Percentiles rank a stretch among this genome's conserved stretches.
phyloP scores from a whole-genome alignment of 2,888 invertebrate species.

The Campoletis raptor region DNA sequence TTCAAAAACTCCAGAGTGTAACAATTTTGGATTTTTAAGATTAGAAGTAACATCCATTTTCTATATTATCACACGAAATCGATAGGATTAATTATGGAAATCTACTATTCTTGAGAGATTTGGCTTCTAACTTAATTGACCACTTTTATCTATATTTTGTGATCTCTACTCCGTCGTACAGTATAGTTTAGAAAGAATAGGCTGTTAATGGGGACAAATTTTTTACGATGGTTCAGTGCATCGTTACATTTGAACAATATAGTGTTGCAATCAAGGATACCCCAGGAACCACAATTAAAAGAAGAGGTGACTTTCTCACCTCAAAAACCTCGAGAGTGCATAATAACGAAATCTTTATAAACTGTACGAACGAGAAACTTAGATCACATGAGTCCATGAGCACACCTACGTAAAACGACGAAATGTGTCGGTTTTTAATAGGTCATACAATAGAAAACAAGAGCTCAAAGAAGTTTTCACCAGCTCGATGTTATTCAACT shows the following conservation, averaged over 20 bases:
- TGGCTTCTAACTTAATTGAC: no score
- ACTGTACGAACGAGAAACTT: slow-evolving; percentile 41
- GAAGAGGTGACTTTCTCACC: slow-evolving; percentile 62
- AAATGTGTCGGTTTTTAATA: slow-evolving; percentile 28
- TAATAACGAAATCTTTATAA: slow-evolving; percentile 57
- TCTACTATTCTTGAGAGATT: no score
- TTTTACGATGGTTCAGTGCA: slow-evolving; percentile 32
- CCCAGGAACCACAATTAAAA: slow-evolving; percentile 50
- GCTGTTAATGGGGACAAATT: slow-evolving; percentile 3
- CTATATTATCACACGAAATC: neutral
- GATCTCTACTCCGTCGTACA: slow-evolving; percentile 11
- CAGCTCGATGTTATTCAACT: slow-evolving; percentile 61
- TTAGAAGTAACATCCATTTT: neutral
- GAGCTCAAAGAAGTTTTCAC: slow-evolving; percentile 48
- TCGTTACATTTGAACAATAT: slow-evolving; percentile 60
- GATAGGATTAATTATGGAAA: no score
- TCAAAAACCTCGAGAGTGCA: slow-evolving; percentile 52
- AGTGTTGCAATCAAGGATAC: slow-evolving; percentile 55
- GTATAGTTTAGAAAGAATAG: slow-evolving; percentile 9
- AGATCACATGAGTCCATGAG: slow-evolving; percentile 24
- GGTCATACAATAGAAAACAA: slow-evolving; percentile 26
- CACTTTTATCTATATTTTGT: slow-evolving; percentile 2
- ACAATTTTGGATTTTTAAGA: neutral
- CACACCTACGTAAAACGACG: slow-evolving; percentile 31
- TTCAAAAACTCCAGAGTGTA: neutral